Percentiles rank a stretch among this genome's conserved stretches.
phyloP scores from a whole-genome alignment of 2,113 vertebrate genomes.

The Nestor notabilis region DNA sequence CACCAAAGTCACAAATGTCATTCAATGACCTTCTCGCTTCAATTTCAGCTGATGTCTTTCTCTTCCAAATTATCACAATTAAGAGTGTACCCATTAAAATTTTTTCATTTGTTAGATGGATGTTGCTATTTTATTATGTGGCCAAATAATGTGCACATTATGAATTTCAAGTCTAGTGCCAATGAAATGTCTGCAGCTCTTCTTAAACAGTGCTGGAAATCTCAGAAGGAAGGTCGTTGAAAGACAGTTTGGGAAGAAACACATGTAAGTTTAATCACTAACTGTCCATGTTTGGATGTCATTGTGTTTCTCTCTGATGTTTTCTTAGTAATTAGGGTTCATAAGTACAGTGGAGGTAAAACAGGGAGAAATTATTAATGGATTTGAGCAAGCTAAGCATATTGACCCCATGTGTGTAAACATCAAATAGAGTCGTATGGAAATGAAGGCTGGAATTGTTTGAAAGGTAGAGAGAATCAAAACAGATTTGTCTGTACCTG shows the following conservation, averaged over 20 bases:
- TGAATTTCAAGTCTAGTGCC: constrained; percentile 40
- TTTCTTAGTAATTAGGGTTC: neutral
- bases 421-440: neutral
- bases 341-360: constrained; percentile 6
- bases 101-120: constrained; percentile 69
- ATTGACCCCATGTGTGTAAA: neutral
- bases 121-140: constrained; percentile 58
- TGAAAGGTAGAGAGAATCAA: constrained; percentile 4
- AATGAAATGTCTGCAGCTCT: constrained; percentile 54
- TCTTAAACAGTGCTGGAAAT: constrained; percentile 1
- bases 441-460: neutral
- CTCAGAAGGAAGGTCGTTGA: constrained; percentile 30
- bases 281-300: neutral
- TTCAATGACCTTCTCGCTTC: constrained; percentile 48
- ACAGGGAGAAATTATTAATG: neutral
- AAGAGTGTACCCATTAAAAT: constrained; percentile 35
- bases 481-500: neutral
- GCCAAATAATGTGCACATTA: constrained; percentile 63
- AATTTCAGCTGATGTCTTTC: constrained; percentile 51
- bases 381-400: neutral
- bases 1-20: constrained; percentile 29
- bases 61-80: constrained; percentile 68
- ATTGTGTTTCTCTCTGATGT: neutral
- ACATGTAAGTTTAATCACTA: neutral
- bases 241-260: constrained; percentile 42